Base-by-base conservation (phyloP, 2,113 vertebrate genomes). In the Strix aluco region DNA sequence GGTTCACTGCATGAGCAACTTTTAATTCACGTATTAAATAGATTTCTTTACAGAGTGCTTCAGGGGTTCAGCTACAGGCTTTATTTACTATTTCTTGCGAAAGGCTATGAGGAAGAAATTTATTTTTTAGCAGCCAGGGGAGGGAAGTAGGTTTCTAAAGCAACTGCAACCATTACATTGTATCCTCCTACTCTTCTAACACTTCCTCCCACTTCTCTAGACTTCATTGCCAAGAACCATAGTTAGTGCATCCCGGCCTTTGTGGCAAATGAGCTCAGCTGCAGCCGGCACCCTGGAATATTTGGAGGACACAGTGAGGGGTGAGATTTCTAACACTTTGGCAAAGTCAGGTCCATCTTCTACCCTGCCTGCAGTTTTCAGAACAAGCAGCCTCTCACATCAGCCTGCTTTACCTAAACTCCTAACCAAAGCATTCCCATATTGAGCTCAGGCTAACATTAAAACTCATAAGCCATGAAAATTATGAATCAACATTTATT, bases 401-500 rank as follows among this genome's bases (percentile, higher is more conserved):
- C 13, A 44, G 58, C 32, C 59, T 36, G 47, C 75, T 90, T 71
- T 29, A 82, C 46, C 36, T 57, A 40, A 79, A 79, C 36, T 72
- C 36, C 49, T 59, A 54, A 46, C 59, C 51, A 78, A 78, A 91
- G 16, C 15, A 17, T 19, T 30, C 18, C 47, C 70, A n/a, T 12
- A 11, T 2, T 13, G 22, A 95, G 32, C 42, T 36, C 34, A 32
- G 32, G 29, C 20, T 77, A 66, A 67, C 83, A 82, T 63, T 71
- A 80, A 89, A 90, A 71, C 17, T 69, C 89, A 57, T 34, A 81
- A 73, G 34, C 63, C 72, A 77, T 94, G 90, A 98, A 98, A 98
- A 99, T 99, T 98, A 99, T 98, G 98, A 99, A 99, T 98, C 95
- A 98, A 99, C 98, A 98, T 99, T 99, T 99, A 99, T 99, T 99